Evolutionary conservation across 2,113 vertebrate species (phyloP).

Genomic region (Melanerpes formicivorus): DNA sequence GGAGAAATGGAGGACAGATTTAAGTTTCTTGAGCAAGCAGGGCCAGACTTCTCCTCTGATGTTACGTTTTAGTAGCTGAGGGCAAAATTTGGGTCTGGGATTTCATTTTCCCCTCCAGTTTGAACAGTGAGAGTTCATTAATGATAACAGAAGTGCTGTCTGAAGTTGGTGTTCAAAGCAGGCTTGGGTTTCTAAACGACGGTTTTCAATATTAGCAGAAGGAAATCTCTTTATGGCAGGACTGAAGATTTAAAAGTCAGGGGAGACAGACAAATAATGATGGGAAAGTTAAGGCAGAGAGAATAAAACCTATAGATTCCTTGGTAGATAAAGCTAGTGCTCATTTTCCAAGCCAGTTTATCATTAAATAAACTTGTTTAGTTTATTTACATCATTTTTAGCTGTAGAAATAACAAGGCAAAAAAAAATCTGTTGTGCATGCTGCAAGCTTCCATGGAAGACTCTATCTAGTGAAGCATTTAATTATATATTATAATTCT

Average conservation of each 20-base stretch:
- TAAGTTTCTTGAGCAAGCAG: constrained; percentile 18
- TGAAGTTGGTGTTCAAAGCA: constrained; percentile 61
- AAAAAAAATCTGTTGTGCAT: neutral
- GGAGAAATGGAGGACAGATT: constrained; percentile 27
- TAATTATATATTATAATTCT: neutral
- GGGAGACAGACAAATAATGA: neutral
- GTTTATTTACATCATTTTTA: neutral
- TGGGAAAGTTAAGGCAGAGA: neutral
- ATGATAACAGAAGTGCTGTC: constrained; percentile 45
- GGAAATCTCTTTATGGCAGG: constrained; percentile 32
- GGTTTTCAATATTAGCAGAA: constrained; percentile 51
- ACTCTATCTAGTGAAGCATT: neutral
- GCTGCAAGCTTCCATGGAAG: neutral
- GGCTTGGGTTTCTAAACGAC: constrained; percentile 12
- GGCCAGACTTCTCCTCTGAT: constrained; percentile 52
- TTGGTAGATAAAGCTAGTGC: neutral
- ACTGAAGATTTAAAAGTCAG: constrained; percentile 29
- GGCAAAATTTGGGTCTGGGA: constrained; percentile 51
- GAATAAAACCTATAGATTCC: neutral
- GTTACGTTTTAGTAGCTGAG: constrained; percentile 37
- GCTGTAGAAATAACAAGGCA: neutral
- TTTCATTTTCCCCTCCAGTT: constrained; percentile 50
- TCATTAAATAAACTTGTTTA: neutral
- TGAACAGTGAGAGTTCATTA: constrained; percentile 32
- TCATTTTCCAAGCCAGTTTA: neutral